Conservation (phyloP, 2,888 invertebrate genomes). For the Zygaena filipendulae region DNA sequence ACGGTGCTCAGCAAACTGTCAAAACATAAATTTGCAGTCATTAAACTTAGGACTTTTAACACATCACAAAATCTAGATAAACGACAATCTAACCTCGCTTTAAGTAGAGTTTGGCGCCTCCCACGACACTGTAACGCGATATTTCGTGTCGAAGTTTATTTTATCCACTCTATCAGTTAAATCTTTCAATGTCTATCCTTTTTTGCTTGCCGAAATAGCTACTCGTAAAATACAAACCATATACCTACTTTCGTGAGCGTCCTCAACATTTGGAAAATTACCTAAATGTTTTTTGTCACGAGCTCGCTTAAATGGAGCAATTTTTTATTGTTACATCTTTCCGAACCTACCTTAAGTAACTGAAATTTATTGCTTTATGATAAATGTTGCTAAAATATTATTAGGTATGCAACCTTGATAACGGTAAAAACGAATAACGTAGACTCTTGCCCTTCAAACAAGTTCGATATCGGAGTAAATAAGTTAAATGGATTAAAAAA, state of each 20-base stretch:
- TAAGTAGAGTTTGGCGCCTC: constrained; percentile 18
- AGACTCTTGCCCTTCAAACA: too few relatives aligned
- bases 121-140: constrained; percentile 26
- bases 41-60: too few relatives aligned
- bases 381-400: constrained; percentile 33
- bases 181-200: constrained; percentile 27
- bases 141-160: constrained; percentile 23
- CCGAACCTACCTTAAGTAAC: constrained; percentile 44
- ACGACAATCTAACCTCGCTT: constrained; percentile 17
- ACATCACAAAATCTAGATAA: too few relatives aligned
- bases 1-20: constrained; percentile 33
- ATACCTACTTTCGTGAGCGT: constrained; percentile 51
- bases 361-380: constrained; percentile 36
- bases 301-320: constrained; percentile 37
- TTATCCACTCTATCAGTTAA: constrained; percentile 30
- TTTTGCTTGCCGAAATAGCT: constrained; percentile 34
- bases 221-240: constrained; percentile 35
- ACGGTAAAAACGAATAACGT: too few relatives aligned
- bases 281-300: constrained; percentile 54
- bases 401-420: constrained; percentile 14
- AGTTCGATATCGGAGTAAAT: background rate
- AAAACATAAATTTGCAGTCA: too few relatives aligned
- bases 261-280: constrained; percentile 37
- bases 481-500: background rate
- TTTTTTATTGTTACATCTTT: constrained; percentile 45